A percentile compares a stretch with the other conserved stretches of the same genome.
phyloP scores from a whole-genome alignment of 1,140 invertebrate genomes.

The Palaemon carinicauda region DNA sequence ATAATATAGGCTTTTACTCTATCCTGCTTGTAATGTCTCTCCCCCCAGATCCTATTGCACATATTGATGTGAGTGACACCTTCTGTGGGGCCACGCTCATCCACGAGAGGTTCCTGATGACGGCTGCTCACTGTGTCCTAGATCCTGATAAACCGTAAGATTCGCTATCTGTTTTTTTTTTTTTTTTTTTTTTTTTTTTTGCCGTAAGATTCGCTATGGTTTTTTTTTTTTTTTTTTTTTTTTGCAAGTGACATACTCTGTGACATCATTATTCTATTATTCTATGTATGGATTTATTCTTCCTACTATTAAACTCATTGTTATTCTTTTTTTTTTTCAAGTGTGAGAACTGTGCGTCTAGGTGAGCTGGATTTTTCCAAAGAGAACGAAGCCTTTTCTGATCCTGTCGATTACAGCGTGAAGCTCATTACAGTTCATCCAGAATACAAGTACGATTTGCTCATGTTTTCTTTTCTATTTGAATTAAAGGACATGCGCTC shows the following conservation, averaged over 20 bases:
- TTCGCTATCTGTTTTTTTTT: background rate
- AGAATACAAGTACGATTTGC: background rate
- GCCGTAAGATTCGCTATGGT: conserved; percentile 3
- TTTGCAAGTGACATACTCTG: background rate
- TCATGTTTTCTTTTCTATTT: too few relatives aligned
- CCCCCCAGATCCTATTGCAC: too few relatives aligned
- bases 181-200: too few relatives aligned
- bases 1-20: too few relatives aligned
- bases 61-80: background rate
- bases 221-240: too few relatives aligned
- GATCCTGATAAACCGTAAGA: conserved; percentile 15
- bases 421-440: conserved; percentile 32
- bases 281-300: background rate
- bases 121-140: conserved; percentile 52
- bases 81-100: conserved; percentile 53
- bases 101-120: conserved; percentile 44
- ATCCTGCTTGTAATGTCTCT: too few relatives aligned
- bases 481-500: background rate
- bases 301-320: background rate
- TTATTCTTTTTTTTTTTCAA: background rate
- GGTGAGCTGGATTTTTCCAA: conserved; percentile 24
- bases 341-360: background rate
- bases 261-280: background rate
- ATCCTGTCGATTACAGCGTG: conserved; percentile 16
- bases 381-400: background rate